Base-by-base conservation (phyloP, 1,140 invertebrate species). In the Tyrophagus putrescentiae region DNA sequence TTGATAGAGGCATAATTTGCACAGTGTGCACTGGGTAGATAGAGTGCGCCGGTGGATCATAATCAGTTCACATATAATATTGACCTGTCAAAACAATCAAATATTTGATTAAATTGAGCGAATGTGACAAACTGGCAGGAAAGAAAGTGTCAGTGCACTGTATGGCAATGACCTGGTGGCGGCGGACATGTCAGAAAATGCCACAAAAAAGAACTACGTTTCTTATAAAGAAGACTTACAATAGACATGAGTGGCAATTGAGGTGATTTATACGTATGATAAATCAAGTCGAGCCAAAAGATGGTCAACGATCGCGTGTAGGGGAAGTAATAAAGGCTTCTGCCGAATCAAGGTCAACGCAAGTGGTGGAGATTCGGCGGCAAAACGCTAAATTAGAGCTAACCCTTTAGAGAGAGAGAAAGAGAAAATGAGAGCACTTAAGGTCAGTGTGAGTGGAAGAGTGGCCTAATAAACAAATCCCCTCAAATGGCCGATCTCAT, bases 261-360 rank as follows among this genome's bases (percentile, higher is more conserved):
- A 48, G 18, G 45, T 48, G 45, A 48, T 48, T 48, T 48, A 48
- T 48, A 9, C 45, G 7, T 6, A 48, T 48, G 45, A 48, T 48
- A 48, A 48, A 48, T 48, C 45, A 48, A 48, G 31, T 48, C 13
- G 7, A 48, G 7, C 21, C n/a, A n/a, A n/a, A 48, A 48, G 7
- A 48, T 18, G 45, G 18, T 39, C 36, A 21, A 21, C 36, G 36
- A 48, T 7, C 45, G 31, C 45, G 45, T 48, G 45, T 29, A 21
- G 21, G 45, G 36, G 13, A 13, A 39, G 13, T 21, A 39, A 39
- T 13, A 21, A 39, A 21, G n/a, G n/a, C n/a, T n/a, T n/a, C n/a
- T n/a, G n/a, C 13, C 21, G 21, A 48, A 48, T 48, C 45, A 48
- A 48, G 45, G 45, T 48, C 45, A 48, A 39, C 13, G 13, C 21